Conservation (phyloP, 2,797 vertebrate species). For the Microctenopoma stevenorrisi region DNA sequence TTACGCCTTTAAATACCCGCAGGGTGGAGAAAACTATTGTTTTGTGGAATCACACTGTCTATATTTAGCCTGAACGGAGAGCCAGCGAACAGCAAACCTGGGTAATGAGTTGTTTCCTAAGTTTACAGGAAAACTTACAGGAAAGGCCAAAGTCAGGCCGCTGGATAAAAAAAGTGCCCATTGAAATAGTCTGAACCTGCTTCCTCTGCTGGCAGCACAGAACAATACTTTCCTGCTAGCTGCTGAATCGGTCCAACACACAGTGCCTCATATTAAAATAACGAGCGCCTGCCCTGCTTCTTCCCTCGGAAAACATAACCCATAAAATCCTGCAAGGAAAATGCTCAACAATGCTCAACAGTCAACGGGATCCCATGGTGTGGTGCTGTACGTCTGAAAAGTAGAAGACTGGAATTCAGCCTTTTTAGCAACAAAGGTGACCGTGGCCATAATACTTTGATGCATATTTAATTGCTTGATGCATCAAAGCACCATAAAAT, state of each 20-base stretch:
- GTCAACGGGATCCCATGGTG: background rate
- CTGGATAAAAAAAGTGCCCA: constrained; percentile 26
- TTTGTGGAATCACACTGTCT: constrained; percentile 12
- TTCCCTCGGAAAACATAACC: background rate
- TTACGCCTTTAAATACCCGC: constrained; percentile 11
- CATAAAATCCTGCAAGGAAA: background rate
- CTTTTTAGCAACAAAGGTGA: background rate
- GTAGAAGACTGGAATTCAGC: background rate
- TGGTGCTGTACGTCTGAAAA: background rate
- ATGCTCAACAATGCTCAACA: background rate
- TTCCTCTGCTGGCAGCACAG: constrained; percentile 33
- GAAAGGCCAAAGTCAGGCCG: constrained; percentile 37
- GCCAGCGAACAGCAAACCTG: constrained; percentile 22
- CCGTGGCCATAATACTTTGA: too few species aligned
- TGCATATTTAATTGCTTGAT: too few species aligned
- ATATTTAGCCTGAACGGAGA: constrained; percentile 35
- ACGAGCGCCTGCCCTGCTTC: constrained; percentile 6
- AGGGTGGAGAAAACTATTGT: constrained; percentile 32
- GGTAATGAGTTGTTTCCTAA: constrained; percentile 9
- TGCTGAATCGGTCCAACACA: constrained; percentile 1
- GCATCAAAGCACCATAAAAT: too few species aligned
- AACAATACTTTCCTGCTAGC: constrained; percentile 45
- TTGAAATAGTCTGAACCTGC: constrained; percentile 22
- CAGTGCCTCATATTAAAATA: constrained; percentile 22
- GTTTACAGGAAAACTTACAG: constrained; percentile 33